Evolutionary conservation across 2,888 invertebrate species (phyloP), one percentile per base, ranked within the genome.

Genomic region (Drosophila cognata): DNA sequence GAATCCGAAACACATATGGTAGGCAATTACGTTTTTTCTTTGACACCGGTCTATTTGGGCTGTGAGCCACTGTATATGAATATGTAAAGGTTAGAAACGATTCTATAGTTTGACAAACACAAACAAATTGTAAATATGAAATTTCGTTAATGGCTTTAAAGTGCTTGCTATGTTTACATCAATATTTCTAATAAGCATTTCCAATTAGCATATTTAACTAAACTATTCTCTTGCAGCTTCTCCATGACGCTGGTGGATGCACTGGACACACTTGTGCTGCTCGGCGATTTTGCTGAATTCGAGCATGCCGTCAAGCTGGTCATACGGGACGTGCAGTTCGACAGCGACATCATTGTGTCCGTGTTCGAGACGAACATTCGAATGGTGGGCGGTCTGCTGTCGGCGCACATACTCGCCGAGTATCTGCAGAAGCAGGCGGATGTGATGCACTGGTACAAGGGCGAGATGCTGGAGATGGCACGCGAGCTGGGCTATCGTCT

Each of bases 331-430:
- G 98, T 99, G 10, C 95, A 95, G 63, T 99, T 99, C 93, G 98
- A 99, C 92, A 97, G 95, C 81, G 98, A 99, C 93, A 96, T 99
- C 72, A 95, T 98, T 62, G 99, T 99, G 11, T 99, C 99, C 0
- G 98, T 99, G 6, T 99, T 99, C 93, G 99, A 99, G 94, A 99
- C 99, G 11, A 99, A 99, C 93, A 99, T 99, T 85, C 95, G 99
- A 82, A 96, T 99, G 94, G 94, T 99, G n/a, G 99, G 99, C 6
- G 99, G 99, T 51, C 94, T 99, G 33, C 93, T 99, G 21, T 98
- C 98, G 8, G 98, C 97, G 18, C 99, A 99, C 92, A 96, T 99
- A 74, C 94, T 99, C 71, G 96, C 98, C 0, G 96, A 96, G 82
- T 96, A 96, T 80, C 94, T 99, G 63, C 96, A 97, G 93, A 95